phyloP scores from a whole-genome alignment of 2,797 vertebrate species.

The Sparidentex hasta region DNA sequence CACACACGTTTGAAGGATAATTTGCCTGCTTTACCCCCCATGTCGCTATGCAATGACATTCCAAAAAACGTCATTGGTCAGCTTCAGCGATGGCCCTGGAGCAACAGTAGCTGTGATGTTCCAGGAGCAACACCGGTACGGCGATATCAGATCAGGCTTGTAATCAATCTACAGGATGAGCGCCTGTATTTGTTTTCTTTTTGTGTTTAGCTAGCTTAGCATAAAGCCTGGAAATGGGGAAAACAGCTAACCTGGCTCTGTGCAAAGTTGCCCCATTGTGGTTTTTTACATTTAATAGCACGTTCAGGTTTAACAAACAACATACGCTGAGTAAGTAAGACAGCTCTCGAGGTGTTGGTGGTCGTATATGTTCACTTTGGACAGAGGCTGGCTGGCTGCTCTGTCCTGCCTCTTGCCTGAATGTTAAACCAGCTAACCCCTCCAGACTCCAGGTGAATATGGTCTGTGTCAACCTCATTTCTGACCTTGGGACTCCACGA shows the following conservation, averaged over 20 bases:
- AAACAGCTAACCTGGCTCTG: background rate
- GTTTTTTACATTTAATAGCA: no score
- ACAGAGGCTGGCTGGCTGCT: background rate
- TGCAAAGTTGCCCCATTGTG: background rate
- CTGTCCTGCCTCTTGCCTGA: background rate
- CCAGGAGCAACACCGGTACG: no score
- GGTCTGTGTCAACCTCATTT: background rate
- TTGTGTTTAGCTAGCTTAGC: slow-evolving; percentile 4
- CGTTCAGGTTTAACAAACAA: background rate
- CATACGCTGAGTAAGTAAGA: background rate
- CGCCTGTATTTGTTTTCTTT: background rate
- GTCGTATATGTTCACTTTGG: background rate
- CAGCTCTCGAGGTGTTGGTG: background rate
- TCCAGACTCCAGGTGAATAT: background rate
- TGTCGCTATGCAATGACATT: no score
- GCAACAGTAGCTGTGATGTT: no score
- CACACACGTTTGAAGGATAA: no score
- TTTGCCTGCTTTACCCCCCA: no score
- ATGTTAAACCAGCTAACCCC: background rate
- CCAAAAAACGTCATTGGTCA: no score
- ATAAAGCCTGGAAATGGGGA: background rate
- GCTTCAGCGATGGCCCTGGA: no score
- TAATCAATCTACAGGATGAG: no score
- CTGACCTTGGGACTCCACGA: background rate
- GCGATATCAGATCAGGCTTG: no score